phyloP scores from a whole-genome alignment of 2,888 invertebrate genomes.

The Drosophila meridiana region DNA sequence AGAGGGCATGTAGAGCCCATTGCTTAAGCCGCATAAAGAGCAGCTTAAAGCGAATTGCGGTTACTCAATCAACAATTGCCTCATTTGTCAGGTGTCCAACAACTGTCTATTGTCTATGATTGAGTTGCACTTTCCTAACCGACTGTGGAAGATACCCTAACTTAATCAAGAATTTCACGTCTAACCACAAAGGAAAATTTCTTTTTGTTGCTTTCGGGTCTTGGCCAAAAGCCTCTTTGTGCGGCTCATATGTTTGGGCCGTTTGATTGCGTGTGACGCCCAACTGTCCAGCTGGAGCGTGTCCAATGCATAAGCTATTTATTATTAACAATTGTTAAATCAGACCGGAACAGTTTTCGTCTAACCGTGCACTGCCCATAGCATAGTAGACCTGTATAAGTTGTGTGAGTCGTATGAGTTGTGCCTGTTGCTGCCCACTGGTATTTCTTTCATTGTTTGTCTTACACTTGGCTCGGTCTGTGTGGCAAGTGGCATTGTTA shows the following conservation, averaged over 20 bases:
- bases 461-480: conserved; percentile 52
- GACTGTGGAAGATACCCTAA: conserved; percentile 18
- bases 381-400: conserved; percentile 12
- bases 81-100: conserved; percentile 75
- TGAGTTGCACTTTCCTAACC: conserved; percentile 15
- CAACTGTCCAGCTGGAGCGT: conserved; percentile 52
- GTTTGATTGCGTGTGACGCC: conserved; percentile 51
- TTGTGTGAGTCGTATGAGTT: conserved; percentile 27
- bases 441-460: conserved; percentile 59
- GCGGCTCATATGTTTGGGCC: conserved; percentile 17
- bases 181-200: conserved; percentile 42
- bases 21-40: conserved; percentile 49
- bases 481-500: conserved; percentile 72
- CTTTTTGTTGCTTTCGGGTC: conserved; percentile 23
- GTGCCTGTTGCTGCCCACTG: conserved; percentile 57
- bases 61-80: conserved; percentile 76
- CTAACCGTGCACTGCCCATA: conserved; percentile 25
- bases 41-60: conserved; percentile 52
- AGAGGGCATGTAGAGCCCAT: conserved; percentile 1
- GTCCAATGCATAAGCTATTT: conserved; percentile 79
- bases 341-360: conserved; percentile 82
- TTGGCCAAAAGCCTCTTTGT: conserved; percentile 36
- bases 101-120: conserved; percentile 45
- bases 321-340: conserved; percentile 83
- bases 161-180: conserved; percentile 29